Percentiles rank a stretch among this genome's conserved stretches.
phyloP scores from a whole-genome alignment of 1,140 invertebrate species.

The Cherax quadricarinatus region DNA sequence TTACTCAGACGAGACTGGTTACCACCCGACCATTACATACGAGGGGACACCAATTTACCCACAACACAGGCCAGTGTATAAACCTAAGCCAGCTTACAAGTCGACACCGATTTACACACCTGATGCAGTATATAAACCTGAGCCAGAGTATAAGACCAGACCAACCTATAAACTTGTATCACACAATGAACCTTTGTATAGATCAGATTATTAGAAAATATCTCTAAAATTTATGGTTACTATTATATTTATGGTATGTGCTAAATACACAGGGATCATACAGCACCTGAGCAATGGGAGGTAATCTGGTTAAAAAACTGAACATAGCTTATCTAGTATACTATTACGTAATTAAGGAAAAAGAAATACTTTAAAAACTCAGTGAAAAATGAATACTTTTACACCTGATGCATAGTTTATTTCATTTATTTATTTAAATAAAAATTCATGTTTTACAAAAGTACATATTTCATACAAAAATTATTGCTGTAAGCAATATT shows the following conservation, averaged over 20 bases:
- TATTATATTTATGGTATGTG: too few relatives aligned
- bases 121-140: conserved; percentile 25
- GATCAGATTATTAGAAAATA: not conserved
- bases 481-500: not conserved
- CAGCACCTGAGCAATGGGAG: too few relatives aligned
- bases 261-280: too few relatives aligned
- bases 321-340: not conserved
- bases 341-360: not conserved
- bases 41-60: conserved; percentile 40
- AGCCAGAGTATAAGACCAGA: conserved; percentile 31
- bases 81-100: conserved; percentile 18
- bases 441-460: too few relatives aligned
- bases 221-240: not conserved
- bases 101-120: conserved; percentile 18
- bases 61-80: conserved; percentile 12
- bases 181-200: not conserved
- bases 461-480: too few relatives aligned
- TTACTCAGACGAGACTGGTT: conserved; percentile 59
- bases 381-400: not conserved
- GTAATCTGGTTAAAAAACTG: not conserved
- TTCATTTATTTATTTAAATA: not conserved
- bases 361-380: not conserved
- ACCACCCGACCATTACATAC: conserved; percentile 59
- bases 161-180: not conserved
- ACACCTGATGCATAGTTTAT: not conserved